These are phyloP conservation scores for Acanthurus tractus DNA, from an alignment of 2,797 vertebrate species.

Conservation along the genomic window DNA sequence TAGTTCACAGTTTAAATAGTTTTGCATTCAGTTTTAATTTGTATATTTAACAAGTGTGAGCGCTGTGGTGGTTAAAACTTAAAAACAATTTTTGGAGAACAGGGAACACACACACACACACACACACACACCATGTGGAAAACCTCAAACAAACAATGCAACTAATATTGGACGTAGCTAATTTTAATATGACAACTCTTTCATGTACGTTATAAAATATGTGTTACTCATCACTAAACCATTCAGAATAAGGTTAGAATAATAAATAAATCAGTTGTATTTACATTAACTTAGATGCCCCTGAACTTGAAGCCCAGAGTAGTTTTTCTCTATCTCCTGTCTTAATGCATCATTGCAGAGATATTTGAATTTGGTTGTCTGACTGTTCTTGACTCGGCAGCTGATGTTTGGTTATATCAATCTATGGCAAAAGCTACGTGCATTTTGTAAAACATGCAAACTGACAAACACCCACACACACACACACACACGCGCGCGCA, in stretches of 20 bases:
- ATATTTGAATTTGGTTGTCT: background rate
- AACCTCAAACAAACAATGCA: constrained; percentile 10
- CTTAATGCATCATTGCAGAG: background rate
- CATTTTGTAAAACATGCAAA: background rate
- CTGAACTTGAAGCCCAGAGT: background rate
- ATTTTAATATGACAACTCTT: constrained; percentile 18
- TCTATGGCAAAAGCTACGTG: background rate
- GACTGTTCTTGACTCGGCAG: constrained; percentile 2
- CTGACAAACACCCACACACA: background rate
- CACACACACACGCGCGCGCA: constrained; percentile 9
- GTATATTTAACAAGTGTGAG: constrained; percentile 6
- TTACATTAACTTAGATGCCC: background rate
- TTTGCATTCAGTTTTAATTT: background rate
- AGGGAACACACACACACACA: constrained; percentile 4
- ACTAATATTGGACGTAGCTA: constrained; percentile 9
- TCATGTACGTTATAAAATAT: constrained; percentile 8
- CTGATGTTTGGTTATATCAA: constrained; percentile 13
- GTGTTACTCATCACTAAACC: background rate
- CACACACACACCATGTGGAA: background rate
- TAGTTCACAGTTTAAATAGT: background rate
- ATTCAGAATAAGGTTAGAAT: background rate
- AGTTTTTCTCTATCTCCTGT: background rate
- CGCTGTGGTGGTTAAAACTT: background rate
- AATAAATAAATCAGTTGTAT: background rate
- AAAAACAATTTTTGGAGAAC: background rate